Evolutionary conservation across 2,113 vertebrate species (phyloP).

Genomic region (Neopipo cinnamomea): DNA sequence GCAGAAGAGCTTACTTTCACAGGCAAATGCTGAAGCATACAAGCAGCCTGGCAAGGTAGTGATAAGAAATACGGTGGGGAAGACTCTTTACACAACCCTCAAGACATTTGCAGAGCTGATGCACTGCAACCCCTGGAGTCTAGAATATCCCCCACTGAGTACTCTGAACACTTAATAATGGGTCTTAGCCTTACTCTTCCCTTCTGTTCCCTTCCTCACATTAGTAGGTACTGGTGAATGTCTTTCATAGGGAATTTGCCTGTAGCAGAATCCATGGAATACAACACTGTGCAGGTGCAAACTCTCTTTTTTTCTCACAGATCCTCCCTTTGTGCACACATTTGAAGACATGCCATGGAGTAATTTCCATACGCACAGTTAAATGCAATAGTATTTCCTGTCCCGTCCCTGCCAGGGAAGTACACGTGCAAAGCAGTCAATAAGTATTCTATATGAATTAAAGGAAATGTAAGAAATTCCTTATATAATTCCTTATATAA

Average conservation of each 20-base stretch:
- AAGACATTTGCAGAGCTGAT: background rate
- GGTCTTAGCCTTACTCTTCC: background rate
- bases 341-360: background rate
- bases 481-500: background rate
- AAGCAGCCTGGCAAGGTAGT: background rate
- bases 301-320: background rate
- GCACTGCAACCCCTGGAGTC: background rate
- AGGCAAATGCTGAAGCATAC: background rate
- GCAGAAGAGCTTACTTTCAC: background rate
- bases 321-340: background rate
- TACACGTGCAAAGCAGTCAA: background rate
- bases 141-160: background rate
- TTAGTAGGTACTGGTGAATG: background rate
- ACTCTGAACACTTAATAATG: background rate
- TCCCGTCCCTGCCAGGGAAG: background rate
- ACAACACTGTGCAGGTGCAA: rapidly evolving
- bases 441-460: background rate
- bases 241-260: background rate
- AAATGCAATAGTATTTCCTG: background rate
- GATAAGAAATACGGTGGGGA: background rate
- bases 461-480: background rate
- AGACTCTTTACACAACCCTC: background rate
- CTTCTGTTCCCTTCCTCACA: background rate
- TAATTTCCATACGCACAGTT: background rate
- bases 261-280: background rate